A percentile compares a stretch with the other conserved stretches of the same genome.
Evolutionary conservation across 2,113 vertebrate genomes (phyloP).

Genomic region (Pedionomus torquatus): DNA sequence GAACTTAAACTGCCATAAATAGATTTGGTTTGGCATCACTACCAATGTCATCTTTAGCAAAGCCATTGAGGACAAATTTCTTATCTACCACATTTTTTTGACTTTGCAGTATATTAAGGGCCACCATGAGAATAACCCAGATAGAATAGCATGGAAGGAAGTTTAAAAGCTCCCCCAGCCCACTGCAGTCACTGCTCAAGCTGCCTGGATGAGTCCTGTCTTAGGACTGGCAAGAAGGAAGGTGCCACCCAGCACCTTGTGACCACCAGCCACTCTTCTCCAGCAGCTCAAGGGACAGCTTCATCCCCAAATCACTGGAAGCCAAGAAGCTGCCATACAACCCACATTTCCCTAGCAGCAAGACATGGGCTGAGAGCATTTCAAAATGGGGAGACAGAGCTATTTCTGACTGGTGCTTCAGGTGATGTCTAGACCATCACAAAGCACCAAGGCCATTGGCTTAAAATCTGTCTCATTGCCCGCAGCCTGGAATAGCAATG

Average conservation of each 20-base stretch:
- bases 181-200: not conserved
- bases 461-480: not conserved
- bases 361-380: not conserved
- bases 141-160: not conserved
- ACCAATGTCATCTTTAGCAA: not conserved
- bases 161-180: not conserved
- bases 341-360: not conserved
- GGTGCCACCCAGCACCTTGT: not conserved
- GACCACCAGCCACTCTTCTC: not conserved
- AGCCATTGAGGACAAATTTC: not conserved
- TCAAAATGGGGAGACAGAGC: not conserved
- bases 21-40: not conserved
- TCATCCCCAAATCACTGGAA: not conserved
- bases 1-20: not conserved
- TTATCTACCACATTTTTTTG: not conserved
- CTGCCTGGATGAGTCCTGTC: not conserved
- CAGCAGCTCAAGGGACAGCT: not conserved
- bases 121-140: not conserved
- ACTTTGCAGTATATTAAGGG: not conserved
- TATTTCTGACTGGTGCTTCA: not conserved
- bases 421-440: slow-evolving; percentile 11
- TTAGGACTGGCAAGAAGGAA: not conserved
- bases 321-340: not conserved
- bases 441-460: not conserved
- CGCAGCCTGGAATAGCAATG: not conserved